Base-by-base conservation (phyloP, 1,140 invertebrate genomes). In the Bombus ignitus region DNA sequence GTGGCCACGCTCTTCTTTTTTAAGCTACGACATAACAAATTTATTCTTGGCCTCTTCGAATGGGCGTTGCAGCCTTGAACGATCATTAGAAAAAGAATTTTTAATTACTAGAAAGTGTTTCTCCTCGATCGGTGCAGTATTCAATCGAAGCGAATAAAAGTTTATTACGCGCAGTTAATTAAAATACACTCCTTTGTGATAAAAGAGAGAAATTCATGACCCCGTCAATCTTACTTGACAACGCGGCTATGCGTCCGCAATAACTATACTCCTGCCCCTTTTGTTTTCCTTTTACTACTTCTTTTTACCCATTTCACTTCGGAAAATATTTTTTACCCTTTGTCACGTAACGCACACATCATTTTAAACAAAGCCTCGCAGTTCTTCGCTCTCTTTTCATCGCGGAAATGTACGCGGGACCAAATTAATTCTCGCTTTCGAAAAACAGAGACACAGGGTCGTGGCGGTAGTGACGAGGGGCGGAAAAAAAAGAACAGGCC, bases 261-360 rank as follows among this genome's bases (percentile, higher is more conserved):
- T 59, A 44, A 78, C 65, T 78, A 53, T 53, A 65, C 57, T 25
- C 59, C 37, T 3, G 8, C 1, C 5, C 28, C 5, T 32, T 80
- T n/a, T 53, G 0, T 47, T 53, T 53, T 2, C 32, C 6, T 57
- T 37, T 25, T 42, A 13, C 1, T n/a, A 3, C 32, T 8, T 53
- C 65, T 35, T 37, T n/a, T 47, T 28, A 35, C 5, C 35, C 35
- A 15, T 37, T 47, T 37, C 32, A 32, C 32, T 25, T 70, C 25
- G 44, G 13, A 80, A 53, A 80, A 70, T 80, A 53, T 53, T 80
- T 80, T 80, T 13, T 35, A 32, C 25, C 44, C 32, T 70, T 70
- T 70, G 65, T 39, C 78, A n/a, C 65, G 78, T 39, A 80, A 70
- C 65, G 65, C 78, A n/a, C 78, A 70, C 44, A 80, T 80, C 65